phyloP scores from a whole-genome alignment of 2,113 vertebrate genomes.

The Procavia capensis region DNA sequence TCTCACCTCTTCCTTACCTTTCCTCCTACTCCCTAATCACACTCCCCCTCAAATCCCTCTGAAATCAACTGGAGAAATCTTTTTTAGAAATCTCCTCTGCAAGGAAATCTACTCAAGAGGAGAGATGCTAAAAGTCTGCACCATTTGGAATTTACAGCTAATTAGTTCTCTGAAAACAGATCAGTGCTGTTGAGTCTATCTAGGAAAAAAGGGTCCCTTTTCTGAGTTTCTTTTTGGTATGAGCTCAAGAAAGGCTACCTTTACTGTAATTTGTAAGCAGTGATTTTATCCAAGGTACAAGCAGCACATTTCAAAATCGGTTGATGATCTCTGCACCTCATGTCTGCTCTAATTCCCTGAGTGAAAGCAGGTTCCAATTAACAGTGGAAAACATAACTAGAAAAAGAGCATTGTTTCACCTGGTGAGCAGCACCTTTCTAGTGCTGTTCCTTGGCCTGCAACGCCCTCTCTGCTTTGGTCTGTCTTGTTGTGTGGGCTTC shows the following conservation, averaged over 20 bases:
- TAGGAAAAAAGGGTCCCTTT: constrained; percentile 47
- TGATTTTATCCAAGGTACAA: background rate
- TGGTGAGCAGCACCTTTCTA: background rate
- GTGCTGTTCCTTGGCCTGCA: background rate
- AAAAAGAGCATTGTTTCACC: constrained; percentile 60
- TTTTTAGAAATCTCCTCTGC: constrained; percentile 35
- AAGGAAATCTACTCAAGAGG: background rate
- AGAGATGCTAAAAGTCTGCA: constrained; percentile 39
- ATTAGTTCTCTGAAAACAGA: constrained; percentile 64
- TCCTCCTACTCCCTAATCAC: background rate
- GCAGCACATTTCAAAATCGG: constrained; percentile 63
- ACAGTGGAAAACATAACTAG: constrained; percentile 41
- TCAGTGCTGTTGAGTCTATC: background rate
- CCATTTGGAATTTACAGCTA: constrained; percentile 52
- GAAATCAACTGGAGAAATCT: constrained; percentile 6
- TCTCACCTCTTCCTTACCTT: constrained; percentile 20
- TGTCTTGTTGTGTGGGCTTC: background rate
- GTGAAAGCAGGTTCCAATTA: constrained; percentile 48
- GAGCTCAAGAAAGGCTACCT: constrained; percentile 54
- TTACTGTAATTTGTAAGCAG: constrained; percentile 51
- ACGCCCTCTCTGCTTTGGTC: background rate
- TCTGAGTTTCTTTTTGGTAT: constrained; percentile 48
- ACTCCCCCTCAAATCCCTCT: background rate
- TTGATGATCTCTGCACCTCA: constrained; percentile 66
- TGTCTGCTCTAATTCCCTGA: constrained; percentile 67